Evolutionary conservation across 2,113 vertebrate genomes (phyloP).

Genomic region (Prietella phreatophila): DNA sequence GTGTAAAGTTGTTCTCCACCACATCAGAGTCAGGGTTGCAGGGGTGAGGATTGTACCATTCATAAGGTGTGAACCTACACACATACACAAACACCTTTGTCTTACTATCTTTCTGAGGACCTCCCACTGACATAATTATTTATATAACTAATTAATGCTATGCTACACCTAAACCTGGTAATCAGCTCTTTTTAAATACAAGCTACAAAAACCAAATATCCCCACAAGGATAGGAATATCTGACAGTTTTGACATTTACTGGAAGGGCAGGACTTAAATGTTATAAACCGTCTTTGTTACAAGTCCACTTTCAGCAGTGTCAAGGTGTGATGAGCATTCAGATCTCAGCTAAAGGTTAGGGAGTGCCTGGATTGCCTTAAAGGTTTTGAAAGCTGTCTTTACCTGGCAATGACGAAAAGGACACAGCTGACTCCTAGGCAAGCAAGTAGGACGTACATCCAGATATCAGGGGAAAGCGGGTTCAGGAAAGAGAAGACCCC

Average conservation of each 20-base stretch:
- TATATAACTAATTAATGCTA: neutral
- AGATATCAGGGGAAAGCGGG: slow-evolving; percentile 95
- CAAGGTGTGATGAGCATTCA: neutral
- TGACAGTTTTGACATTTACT: neutral
- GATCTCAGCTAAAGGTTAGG: neutral
- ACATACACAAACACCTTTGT: neutral
- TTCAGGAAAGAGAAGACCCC: slow-evolving; percentile 97
- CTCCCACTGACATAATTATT: neutral
- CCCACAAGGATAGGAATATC: neutral
- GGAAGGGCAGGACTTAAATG: neutral
- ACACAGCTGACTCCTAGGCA: slow-evolving; percentile 97
- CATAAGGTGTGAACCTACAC: slow-evolving; percentile 95
- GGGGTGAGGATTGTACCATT: slow-evolving; percentile 99
- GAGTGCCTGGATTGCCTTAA: neutral
- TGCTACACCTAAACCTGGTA: neutral
- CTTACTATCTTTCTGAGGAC: neutral
- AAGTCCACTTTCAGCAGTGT: neutral
- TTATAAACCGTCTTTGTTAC: neutral
- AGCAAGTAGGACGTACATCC: slow-evolving; percentile 97
- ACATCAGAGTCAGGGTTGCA: slow-evolving; percentile 98
- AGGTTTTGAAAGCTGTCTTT: slow-evolving; percentile 51
- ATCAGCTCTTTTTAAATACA: too few species aligned
- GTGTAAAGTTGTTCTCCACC: slow-evolving; percentile 99
- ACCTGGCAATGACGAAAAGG: slow-evolving; percentile 98
- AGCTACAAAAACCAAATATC: neutral